Conservation (phyloP, 2,888 invertebrate species). For the Noctuana brunneofusca region DNA sequence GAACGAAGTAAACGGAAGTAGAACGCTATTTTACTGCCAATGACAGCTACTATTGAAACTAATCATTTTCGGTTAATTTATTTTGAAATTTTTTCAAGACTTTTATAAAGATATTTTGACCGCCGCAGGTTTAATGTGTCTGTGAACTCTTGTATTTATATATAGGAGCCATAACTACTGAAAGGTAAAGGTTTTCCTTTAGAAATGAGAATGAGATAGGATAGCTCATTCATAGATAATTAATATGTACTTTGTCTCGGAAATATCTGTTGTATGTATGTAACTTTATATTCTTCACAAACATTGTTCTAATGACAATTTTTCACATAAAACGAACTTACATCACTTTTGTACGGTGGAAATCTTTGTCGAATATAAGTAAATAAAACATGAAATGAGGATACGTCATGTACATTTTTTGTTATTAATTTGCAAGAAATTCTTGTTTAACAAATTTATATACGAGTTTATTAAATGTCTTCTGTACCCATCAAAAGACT, state of each 20-base stretch:
- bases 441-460: slow-evolving; percentile 15
- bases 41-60: neutral
- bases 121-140: neutral
- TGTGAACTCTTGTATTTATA: neutral
- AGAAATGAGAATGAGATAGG: neutral
- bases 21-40: neutral
- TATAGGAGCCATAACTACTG: neutral
- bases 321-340: slow-evolving; percentile 1
- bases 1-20: neutral
- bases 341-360: neutral
- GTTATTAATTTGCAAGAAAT: slow-evolving; percentile 9
- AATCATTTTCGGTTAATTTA: neutral
- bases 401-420: slow-evolving; percentile 38
- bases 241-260: neutral
- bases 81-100: neutral
- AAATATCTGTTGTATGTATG: neutral
- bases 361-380: neutral
- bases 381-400: slow-evolving; percentile 40
- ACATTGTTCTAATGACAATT: neutral
- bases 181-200: neutral
- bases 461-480: slow-evolving; percentile 19
- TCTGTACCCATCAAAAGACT: neutral
- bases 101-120: neutral
- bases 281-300: neutral
- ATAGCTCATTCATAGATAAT: neutral